Base-by-base conservation (phyloP, 2,113 vertebrate genomes). In the Thalassarche chlororhynchos region DNA sequence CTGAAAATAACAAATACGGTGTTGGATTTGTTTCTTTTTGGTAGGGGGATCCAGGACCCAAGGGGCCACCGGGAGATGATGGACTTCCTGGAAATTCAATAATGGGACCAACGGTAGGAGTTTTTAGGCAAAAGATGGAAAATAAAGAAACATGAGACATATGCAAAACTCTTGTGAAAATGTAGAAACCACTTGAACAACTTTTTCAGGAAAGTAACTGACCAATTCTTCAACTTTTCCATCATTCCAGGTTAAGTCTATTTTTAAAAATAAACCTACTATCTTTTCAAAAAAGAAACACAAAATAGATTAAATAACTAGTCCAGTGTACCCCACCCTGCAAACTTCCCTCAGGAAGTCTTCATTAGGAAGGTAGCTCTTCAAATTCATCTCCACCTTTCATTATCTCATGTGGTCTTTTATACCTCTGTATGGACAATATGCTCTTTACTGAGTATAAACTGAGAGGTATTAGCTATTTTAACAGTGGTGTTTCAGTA, bases 31-130 rank as follows among this genome's bases (percentile, higher is more conserved):
- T 65, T 84, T 75, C 24, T 78, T 75, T 97, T 88, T 92, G 26
- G 14, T 74, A 98, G 98, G 98, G 98, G 25, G 98, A 98, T 11
- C 96, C 95, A 89, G 98, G 98, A 84, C 66, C 89, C 23, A 82
- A 46, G 11, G 98, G 98, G 11, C 40, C 94, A 28, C 93, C 88
- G 0, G 98, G 98, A 93, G 93, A 93, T 38, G 90, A 96, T 89
- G 98, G 98, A 92, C 82, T 42, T 91, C 97, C 97, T 81, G 98
- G 98, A 75, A 61, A 97, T 93, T 97, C 97, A 95, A 78, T 98
- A 95, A 94, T 96, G 93, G 98, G 98, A 94, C 97, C 97, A 79
- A 96, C 12, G 96, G 98, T 98, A 98, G 12, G 86, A 34, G 31
- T 5, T 65, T 79, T n/a, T 34, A 69, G 38, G 44, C 21, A 76